Evolutionary conservation across 2,888 invertebrate species (phyloP), one percentile per base, ranked within the genome.

Genomic region (Platypus cylindrus): DNA sequence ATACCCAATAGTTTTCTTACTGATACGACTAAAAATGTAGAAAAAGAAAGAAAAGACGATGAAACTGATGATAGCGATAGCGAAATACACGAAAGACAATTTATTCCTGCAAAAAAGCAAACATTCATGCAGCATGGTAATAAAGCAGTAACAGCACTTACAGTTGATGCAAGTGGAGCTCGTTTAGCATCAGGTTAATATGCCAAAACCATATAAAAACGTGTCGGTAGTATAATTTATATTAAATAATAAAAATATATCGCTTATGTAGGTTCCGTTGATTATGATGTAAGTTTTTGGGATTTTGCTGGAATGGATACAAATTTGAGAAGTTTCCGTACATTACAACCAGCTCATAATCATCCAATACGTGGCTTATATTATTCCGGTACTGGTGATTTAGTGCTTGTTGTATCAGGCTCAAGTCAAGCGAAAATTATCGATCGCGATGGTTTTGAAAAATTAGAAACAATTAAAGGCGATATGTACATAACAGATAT

Each of bases 251-350:
- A n/a, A n/a, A n/a, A n/a, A n/a, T n/a, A n/a, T n/a, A 11, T 11
- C 26, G 5, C 12, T 29, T 5, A 33, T 25, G 32, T 29, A 47
- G 98, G 98, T 1, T 90, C 94, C 0, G 77, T 89, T 16, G 97
- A 98, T 59, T 98, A 94, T 60, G 91, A 94, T 48, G 83, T 98
- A 2, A 83, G 84, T 33, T 86, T 98, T 50, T 98, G 93, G 93
- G 98, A 99, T 58, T 98, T 98, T 66, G 89, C 93, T 42, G 97
- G 95, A 3, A 97, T 98, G 94, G 94, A 97, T 58, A 75, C 85
- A 0, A 76, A 83, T 1, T 73, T 93, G 67, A 76, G 84, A 32
- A 86, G 91, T 30, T 98, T 95, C 59, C 73, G 95, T 14, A 84
- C 84, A 0, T 66, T 94, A n/a, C 83, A 85, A 46, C 95, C 97